phyloP scores from a whole-genome alignment of 2,113 vertebrate species.

The Ctenomys sociabilis region DNA sequence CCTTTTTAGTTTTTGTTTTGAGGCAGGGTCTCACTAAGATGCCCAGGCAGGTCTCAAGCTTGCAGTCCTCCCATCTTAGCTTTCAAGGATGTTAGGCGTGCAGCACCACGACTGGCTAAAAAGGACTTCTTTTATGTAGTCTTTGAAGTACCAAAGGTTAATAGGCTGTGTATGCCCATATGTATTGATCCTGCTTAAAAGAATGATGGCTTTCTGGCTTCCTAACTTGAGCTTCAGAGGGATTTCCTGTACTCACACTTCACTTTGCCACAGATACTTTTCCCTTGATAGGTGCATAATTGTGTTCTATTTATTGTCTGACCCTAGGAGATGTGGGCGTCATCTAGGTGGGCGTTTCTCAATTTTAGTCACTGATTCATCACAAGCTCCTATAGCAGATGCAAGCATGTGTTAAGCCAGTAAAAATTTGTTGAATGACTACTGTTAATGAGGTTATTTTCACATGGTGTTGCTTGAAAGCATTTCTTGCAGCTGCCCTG shows the following conservation, averaged over 20 bases:
- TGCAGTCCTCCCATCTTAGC: neutral
- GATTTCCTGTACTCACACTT: neutral
- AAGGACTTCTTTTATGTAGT: neutral
- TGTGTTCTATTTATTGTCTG: neutral
- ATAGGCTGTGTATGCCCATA: neutral
- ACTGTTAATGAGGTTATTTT: neutral
- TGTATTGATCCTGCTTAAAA: neutral
- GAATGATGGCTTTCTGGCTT: neutral
- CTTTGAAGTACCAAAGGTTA: neutral
- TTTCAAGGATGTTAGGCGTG: neutral
- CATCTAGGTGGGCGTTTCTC: neutral
- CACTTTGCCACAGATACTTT: neutral
- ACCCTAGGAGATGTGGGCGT: neutral
- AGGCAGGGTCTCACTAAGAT: neutral
- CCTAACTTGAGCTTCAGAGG: neutral
- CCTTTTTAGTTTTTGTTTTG: neutral
- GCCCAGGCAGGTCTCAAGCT: neutral
- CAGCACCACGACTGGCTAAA: neutral
- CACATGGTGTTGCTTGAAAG: neutral
- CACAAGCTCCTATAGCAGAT: slow-evolving; percentile 16
- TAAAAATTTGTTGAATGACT: slow-evolving; percentile 42
- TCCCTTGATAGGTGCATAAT: neutral
- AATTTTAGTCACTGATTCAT: neutral
- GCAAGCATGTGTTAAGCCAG: neutral
- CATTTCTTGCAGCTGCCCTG: neutral